Evolutionary conservation across 2,797 vertebrate species (phyloP), one percentile per base, ranked within the genome.

Genomic region (Silurus aristotelis): DNA sequence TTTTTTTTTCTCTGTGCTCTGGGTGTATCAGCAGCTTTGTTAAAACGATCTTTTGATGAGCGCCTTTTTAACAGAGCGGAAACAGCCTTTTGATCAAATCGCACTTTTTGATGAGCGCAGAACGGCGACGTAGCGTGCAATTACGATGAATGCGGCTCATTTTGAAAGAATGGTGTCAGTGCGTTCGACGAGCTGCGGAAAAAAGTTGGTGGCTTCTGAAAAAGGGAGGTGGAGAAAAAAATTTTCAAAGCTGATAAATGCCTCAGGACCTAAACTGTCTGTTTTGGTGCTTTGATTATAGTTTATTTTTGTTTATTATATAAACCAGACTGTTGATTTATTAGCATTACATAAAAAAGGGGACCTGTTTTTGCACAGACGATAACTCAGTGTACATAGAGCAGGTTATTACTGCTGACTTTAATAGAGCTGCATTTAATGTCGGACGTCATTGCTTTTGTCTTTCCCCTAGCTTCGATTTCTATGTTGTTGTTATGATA

Each of bases 101-200:
- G 93, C 92, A 92, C 93, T 93, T 94, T 80, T 93, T 92, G 91
- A 91, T 89, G 92, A 94, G 92, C 91, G 93, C 92, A 92, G 93
- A 92, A 90, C 89, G 92, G 91, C 83, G 91, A 91, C 75, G 92
- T 89, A 83, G 88, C 88, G 92, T 94, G 93, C 94, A 93, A 95
- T 95, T 94, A 94, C 88, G 88, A 85, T 91, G 93, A 94, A 93
- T 92, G 92, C 91, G 90, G 92, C 93, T 95, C 91, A 94, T 95
- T 95, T 66, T 95, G 94, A 95, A 94, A 95, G 94, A 95, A 95
- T 95, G 93, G 95, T 95, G 94, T 95, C 95, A 94, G 92, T 87
- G 92, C 93, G 92, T 22, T 93, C 94, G 94, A 95, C 94, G 94
- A 93, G 94, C 92, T 90, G 89, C 87, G 92, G 93, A 94, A 94